Base-by-base conservation (phyloP, 2,113 vertebrate genomes). In the Festucalex cinctus region DNA sequence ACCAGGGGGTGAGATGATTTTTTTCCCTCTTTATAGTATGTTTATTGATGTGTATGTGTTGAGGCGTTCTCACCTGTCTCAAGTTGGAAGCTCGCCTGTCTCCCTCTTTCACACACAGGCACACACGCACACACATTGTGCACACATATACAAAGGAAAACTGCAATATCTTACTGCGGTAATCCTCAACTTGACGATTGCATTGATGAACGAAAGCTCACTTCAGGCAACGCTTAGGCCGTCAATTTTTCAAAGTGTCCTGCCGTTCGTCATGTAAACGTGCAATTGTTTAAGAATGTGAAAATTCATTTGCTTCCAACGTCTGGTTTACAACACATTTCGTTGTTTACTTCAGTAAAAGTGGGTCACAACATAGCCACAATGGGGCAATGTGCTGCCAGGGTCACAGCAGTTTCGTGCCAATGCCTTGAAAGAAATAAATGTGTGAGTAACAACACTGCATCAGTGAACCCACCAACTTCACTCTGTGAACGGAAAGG, bases 391-490 rank as follows among this genome's bases (percentile, higher is more conserved):
- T 12, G 39, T 6, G 39, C 9, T 41, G 2, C 13, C 39, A 41
- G 39, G 13, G 12, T 41, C 2, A 1, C 39, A 12, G 3, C 12
- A 13, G 39, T 41, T 9, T 0, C 10, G 10, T 12, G 13, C 10
- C 39, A 41, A 41, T 44, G 69, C 69, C 65, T 83, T 81, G 81
- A 22, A 0, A 32, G 0, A 73, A 82, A 71, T 83, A 84, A 79
- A 87, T 79, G 79, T 76, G 76, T 32, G 57, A 78, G 77, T 76
- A 76, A 70, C 75, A 75, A 67, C 75, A 56, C 70, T 73, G 78
- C 73, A 86, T 86, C 77, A 81, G 81, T 85, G 87, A 86, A 78
- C 73, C 67, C 39, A 16, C 22, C 60, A 43, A 74, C 79, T 73
- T 83, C 76, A 68, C 65, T 75, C 43, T 58, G 69, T 80, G 75